Percentiles rank a stretch among this genome's conserved stretches.
Evolutionary conservation across 2,113 vertebrate species (phyloP).

Genomic region (Tapirus terrestris): DNA sequence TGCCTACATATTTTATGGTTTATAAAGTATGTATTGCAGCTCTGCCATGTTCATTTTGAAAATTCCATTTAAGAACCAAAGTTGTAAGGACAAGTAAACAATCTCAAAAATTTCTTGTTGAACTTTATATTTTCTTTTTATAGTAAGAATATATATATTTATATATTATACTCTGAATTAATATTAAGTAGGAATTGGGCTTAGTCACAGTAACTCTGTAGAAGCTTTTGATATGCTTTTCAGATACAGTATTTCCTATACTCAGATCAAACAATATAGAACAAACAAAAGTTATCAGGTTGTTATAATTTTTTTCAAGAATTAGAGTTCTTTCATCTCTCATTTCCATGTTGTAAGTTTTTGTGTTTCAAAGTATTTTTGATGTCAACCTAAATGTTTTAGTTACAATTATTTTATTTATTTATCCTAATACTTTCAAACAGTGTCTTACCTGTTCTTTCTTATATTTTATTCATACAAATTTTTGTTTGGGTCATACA

Average conservation of each 20-base stretch:
- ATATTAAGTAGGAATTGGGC: conserved; percentile 65
- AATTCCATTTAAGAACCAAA: conserved; percentile 83
- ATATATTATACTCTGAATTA: conserved; percentile 59
- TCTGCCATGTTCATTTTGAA: conserved; percentile 87
- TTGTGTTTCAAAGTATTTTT: conserved; percentile 58
- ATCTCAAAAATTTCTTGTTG: conserved; percentile 63
- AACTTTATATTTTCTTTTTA: conserved; percentile 63
- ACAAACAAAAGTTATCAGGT: conserved; percentile 1
- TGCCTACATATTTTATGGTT: conserved; percentile 87
- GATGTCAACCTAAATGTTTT: conserved; percentile 40
- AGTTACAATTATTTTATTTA: conserved; percentile 41
- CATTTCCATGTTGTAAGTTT: conserved; percentile 55
- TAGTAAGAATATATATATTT: not conserved
- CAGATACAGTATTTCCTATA: conserved; percentile 43
- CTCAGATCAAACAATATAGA: conserved; percentile 34
- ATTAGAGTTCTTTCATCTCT: conserved; percentile 47
- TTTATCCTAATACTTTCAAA: conserved; percentile 41
- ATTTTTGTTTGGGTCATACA: conserved; percentile 46
- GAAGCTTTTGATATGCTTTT: conserved; percentile 58
- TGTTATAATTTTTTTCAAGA: conserved; percentile 1
- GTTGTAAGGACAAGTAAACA: conserved; percentile 84
- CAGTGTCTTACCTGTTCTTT: conserved; percentile 31
- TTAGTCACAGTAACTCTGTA: conserved; percentile 22
- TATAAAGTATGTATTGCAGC: conserved; percentile 86
- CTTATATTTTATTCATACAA: conserved; percentile 38